Evolutionary conservation across 2,797 vertebrate species (phyloP), one percentile per base, ranked within the genome.

Genomic region (Emys orbicularis): DNA sequence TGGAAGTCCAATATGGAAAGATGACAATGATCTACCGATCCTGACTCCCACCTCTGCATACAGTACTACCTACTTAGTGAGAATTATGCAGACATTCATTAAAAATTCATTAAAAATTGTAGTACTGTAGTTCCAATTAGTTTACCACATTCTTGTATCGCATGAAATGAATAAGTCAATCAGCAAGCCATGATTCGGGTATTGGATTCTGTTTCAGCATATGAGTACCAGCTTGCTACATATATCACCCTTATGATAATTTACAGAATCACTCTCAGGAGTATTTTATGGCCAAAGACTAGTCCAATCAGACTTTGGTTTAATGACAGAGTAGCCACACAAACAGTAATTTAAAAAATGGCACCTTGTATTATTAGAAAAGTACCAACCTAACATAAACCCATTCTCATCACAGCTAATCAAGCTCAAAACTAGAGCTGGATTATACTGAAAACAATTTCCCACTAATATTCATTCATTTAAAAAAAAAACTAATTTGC

Each of bases 371-470:
- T 31, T 90, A 94, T 94, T 90, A 93, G 83, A 59, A 87, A 94
- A 92, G 53, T 61, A 76, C 84, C 76, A 93, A 12, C 50, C 89
- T 80, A 88, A 53, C 88, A 83, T 84, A 93, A 85, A 91, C 27
- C 31, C 92, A 23, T 81, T 96, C 81, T 86, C 79, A 92, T 93
- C 83, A 88, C 25, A 82, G 87, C 84, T 97, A 95, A 96, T 95
- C 90, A 94, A 92, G 92, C 79, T 95, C 47, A 5, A 10, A 93
- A 92, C 68, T n/a, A 12, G 61, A 93, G 68, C n/a, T 76, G 13
- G 72, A 94, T 21, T 92, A 94, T 82, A 79, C 18, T 65, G 50
- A 77, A 93, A 95, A 89, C 79, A 92, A 41, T 72, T 72, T 72
- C 59, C 87, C 84, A 85, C 65, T 85, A 50, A 77, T 3, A 76